Conservation (phyloP, 1,140 invertebrate genomes). For the Hyphantria cunea region DNA sequence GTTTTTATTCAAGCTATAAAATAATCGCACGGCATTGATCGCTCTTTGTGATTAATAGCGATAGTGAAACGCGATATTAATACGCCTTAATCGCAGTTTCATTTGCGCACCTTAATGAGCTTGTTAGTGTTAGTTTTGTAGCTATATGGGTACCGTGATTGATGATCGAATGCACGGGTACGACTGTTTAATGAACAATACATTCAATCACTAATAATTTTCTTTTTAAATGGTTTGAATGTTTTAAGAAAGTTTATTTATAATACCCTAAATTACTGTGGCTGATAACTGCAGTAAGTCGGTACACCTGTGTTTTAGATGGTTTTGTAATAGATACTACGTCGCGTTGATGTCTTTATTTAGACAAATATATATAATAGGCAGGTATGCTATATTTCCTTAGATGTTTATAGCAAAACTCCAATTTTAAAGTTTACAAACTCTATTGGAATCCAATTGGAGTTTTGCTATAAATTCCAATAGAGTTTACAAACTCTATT, state of each 20-base stretch:
- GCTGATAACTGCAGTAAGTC: too few relatives aligned
- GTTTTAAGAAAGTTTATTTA: conserved; percentile 6
- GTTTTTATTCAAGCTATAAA: conserved; percentile 77
- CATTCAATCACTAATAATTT: conserved; percentile 17
- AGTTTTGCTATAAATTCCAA: too few relatives aligned
- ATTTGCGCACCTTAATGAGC: conserved; percentile 27
- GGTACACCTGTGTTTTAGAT: too few relatives aligned
- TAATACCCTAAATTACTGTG: background rate
- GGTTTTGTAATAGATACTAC: too few relatives aligned
- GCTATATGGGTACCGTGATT: conserved; percentile 5
- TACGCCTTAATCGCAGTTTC: conserved; percentile 24
- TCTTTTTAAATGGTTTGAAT: conserved; percentile 19
- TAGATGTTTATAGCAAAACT: too few relatives aligned
- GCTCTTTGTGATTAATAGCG: conserved; percentile 40
- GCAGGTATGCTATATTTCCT: too few relatives aligned
- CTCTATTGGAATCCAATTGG: too few relatives aligned
- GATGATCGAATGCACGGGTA: conserved; percentile 17
- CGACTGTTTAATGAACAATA: conserved; percentile 20
- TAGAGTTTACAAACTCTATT: too few relatives aligned
- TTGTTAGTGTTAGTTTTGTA: conserved; percentile 24
- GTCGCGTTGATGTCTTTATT: conserved; percentile 30
- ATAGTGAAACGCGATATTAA: conserved; percentile 38
- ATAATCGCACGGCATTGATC: conserved; percentile 61
- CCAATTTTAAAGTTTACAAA: too few relatives aligned
- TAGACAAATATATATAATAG: too few relatives aligned